A percentile compares a stretch with the other conserved stretches of the same genome.
These are phyloP conservation scores for Ectemnius cavifrons DNA, from an alignment of 2,888 invertebrate species.

Conservation along the genomic window DNA sequence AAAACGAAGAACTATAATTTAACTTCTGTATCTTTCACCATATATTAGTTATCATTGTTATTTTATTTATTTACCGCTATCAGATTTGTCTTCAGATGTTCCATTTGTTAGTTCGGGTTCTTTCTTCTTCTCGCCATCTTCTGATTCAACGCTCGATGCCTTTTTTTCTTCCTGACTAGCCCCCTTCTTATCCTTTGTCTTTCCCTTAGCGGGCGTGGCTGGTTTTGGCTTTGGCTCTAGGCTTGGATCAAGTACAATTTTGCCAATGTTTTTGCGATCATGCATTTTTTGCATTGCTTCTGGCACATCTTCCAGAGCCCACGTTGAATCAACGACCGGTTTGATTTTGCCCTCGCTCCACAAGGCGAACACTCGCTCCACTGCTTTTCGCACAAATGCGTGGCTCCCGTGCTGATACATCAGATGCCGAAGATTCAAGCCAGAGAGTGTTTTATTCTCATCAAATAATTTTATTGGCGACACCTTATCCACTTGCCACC, in stretches of 20 bases:
- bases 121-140: slow-evolving; percentile 79
- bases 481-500: slow-evolving; percentile 96
- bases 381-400: slow-evolving; percentile 85
- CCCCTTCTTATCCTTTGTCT: slow-evolving; percentile 86
- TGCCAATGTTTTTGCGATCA: slow-evolving; percentile 94
- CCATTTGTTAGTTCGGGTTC: slow-evolving; percentile 79
- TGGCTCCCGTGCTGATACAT: slow-evolving; percentile 88
- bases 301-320: slow-evolving; percentile 92
- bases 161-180: slow-evolving; percentile 85
- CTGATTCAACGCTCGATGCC: slow-evolving; percentile 77
- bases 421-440: slow-evolving; percentile 90
- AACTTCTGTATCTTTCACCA: background rate
- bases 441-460: slow-evolving; percentile 91
- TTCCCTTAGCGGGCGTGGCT: slow-evolving; percentile 87
- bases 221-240: slow-evolving; percentile 89
- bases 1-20: background rate
- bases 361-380: slow-evolving; percentile 86
- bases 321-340: slow-evolving; percentile 90
- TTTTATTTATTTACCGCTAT: slow-evolving; percentile 75
- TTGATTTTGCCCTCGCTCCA: slow-evolving; percentile 90
- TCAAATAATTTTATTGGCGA: slow-evolving; percentile 93
- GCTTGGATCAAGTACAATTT: slow-evolving; percentile 90
- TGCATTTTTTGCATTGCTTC: slow-evolving; percentile 97
- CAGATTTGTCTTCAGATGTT: slow-evolving; percentile 79
- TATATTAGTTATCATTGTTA: background rate